Conservation (phyloP, 2,113 vertebrate species). For the Mastomys natalensis region DNA sequence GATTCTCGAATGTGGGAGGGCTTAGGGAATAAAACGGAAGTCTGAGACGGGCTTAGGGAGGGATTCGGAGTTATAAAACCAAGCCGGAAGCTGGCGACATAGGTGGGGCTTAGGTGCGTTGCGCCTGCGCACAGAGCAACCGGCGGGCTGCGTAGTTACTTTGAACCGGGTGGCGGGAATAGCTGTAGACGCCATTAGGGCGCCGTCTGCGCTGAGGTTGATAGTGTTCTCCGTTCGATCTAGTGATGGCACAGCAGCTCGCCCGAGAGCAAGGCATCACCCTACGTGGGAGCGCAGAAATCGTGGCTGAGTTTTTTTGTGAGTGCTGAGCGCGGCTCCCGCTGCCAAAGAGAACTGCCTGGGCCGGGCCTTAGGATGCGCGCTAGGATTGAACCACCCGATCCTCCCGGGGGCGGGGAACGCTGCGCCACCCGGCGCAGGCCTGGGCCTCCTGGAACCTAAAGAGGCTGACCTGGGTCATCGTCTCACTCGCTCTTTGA, state of each 20-base stretch:
- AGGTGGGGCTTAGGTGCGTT: background rate
- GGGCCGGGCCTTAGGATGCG: background rate
- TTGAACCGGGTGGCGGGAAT: slow-evolving; percentile 75
- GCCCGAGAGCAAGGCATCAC: slow-evolving; percentile 91
- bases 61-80: too few species aligned
- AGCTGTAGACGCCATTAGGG: accelerated
- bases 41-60: background rate
- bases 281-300: slow-evolving; percentile 93
- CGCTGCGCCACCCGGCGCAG: background rate
- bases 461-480: background rate
- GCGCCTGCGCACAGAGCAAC: slow-evolving; percentile 41
- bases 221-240: background rate
- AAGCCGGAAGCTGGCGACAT: background rate
- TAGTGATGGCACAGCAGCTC: slow-evolving; percentile 84
- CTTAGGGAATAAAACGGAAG: background rate
- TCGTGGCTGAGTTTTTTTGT: slow-evolving; percentile 97
- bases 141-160: slow-evolving; percentile 24
- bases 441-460: background rate
- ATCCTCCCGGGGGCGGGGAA: background rate
- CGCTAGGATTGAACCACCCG: too few species aligned
- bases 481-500: too few species aligned
- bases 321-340: slow-evolving; percentile 75
- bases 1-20: background rate
- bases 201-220: accelerated
- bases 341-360: background rate